Base-by-base conservation (phyloP, 1,140 invertebrate species). In the Papilio polyxenes region DNA sequence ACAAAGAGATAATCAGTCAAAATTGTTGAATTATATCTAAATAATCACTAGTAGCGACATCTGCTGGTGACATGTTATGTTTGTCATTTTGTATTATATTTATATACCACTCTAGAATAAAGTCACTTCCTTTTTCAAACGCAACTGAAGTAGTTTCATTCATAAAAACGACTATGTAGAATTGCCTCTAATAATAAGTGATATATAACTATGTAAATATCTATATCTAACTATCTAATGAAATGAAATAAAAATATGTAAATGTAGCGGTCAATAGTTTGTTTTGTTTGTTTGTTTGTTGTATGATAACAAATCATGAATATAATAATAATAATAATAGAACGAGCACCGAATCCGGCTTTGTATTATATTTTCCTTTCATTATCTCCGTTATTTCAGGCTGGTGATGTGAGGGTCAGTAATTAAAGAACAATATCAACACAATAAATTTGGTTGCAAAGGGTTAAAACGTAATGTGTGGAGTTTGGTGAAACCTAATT, bases 361-460 rank as follows among this genome's bases (percentile, higher is more conserved):
- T 65, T 31, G 31, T 72, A 11, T 59, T 59, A 59, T 59, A 59
- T 59, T 59, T 72, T 72, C 31, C 31, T 72, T 65, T 5, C 13
- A 72, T 72, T 72, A 37, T 37, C 65, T 65, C 23, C 15, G 5
- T 17, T 44, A 56, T 56, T 56, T 56, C 13, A 56, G 53, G 53
- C 53, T 1, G 53, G 10, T 9, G 59, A 20, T 4, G 9, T 37
- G n/a, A 40, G 10, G 62, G 31, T 72, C 65, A 40, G 8, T 72
- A 72, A 72, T 72, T 72, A 72, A 72, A 72, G 65, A 72, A 72
- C 17, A 72, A 72, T 37, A 72, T 72, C 11, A 69, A 37, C 65
- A 37, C n/a, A 59, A 59, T 53, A 23, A 65, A 65, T 2, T 13
- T 72, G 31, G 23, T 9, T 65, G 2, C 62, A 65, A 37, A 13